Base-by-base conservation (phyloP, 2,797 vertebrate species). In the Myotis planiceps region DNA sequence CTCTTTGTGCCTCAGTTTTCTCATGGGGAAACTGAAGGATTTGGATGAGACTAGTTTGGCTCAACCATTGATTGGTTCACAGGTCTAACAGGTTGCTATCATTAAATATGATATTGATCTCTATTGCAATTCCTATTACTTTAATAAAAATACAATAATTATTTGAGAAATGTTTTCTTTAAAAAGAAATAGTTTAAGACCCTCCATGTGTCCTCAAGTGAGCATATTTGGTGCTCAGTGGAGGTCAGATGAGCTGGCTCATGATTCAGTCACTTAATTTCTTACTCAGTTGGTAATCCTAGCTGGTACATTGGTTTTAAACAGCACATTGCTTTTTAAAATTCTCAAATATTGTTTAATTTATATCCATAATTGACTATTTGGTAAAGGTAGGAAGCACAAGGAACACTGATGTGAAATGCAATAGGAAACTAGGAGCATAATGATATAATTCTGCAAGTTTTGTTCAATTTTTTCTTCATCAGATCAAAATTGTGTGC, bases 391-490 rank as follows among this genome's bases (percentile, higher is more conserved):
- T 96, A 97, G 94, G 96, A 97, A 97, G 80, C 84, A 84, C 37
- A 42, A 82, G 49, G 83, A 96, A 95, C 91, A 88, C 87, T 93
- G 80, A 96, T 88, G 90, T 96, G 84, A 97, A 97, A 96, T 97
- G 92, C 68, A 96, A 94, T 96, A 97, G 95, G 96, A 97, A 97
- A 96, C 78, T 45, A 95, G 94, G 19, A 74, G 45, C 87, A 95
- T 97, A 95, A 97, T 97, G 83, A 96, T 92, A 92, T 96, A 95
- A 96, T 96, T 96, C 90, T 92, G 94, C 92, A 96, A 94, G 92
- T 97, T 97, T 96, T 96, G 76, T 97, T 96, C 89, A 94, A 96
- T 93, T 97, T 97, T 95, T 87, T 27, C 80, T 96, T 97, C 89
- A 96, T 95, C 93, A 97, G 92, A 95, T 96, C 75, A 96, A 93